Evolutionary conservation across 1,140 invertebrate genomes (phyloP).

Genomic region (Meteorus sp.): DNA sequence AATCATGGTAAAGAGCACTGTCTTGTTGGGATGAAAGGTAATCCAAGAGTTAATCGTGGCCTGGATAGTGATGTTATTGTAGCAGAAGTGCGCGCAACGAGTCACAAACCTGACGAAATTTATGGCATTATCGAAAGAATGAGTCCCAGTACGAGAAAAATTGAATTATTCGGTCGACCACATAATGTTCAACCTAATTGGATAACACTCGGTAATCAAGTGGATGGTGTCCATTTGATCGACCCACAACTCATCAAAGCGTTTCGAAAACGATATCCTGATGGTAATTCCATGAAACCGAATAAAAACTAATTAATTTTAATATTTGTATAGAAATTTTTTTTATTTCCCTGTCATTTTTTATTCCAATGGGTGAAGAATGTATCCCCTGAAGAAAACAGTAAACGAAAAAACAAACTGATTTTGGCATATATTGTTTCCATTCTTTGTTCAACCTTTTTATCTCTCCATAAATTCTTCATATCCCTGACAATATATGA

Average conservation of each 20-base stretch:
- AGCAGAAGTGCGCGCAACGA: slow-evolving; percentile 95
- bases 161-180: slow-evolving; percentile 94
- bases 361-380: too few relatives aligned
- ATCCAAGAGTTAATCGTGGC: slow-evolving; percentile 88
- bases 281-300: slow-evolving; percentile 83
- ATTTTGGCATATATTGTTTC: too few relatives aligned
- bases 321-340: neutral
- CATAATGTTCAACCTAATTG: slow-evolving; percentile 99
- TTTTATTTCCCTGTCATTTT: too few relatives aligned
- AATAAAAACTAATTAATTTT: slow-evolving; percentile 40
- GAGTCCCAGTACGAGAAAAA: slow-evolving; percentile 92
- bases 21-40: slow-evolving; percentile 94
- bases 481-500: too few relatives aligned
- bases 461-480: too few relatives aligned
- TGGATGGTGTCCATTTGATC: slow-evolving; percentile 90
- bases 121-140: slow-evolving; percentile 89
- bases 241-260: slow-evolving; percentile 89
- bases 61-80: slow-evolving; percentile 98
- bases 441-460: too few relatives aligned
- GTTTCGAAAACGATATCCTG: slow-evolving; percentile 90
- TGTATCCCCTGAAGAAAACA: too few relatives aligned
- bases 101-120: slow-evolving; percentile 98
- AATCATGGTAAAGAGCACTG: slow-evolving; percentile 99
- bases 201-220: slow-evolving; percentile 95
- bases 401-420: too few relatives aligned